phyloP scores from a whole-genome alignment of 2,888 invertebrate species.

The Sympetrum striolatum region DNA sequence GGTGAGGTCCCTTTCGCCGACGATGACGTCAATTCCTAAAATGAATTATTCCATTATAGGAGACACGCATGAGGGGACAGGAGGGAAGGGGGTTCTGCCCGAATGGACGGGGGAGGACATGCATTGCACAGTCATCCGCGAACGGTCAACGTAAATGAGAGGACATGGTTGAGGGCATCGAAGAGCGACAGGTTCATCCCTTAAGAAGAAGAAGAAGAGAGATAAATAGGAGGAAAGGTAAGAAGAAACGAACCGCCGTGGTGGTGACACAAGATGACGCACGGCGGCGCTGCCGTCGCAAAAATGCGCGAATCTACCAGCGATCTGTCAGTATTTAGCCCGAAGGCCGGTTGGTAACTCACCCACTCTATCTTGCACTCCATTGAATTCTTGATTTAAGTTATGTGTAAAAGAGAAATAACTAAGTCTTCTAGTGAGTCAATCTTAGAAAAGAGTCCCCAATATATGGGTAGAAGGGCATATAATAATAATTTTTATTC shows the following conservation, averaged over 20 bases:
- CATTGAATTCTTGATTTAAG: no score
- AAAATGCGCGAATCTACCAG: neutral
- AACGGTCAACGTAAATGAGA: neutral
- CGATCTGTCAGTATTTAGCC: no score
- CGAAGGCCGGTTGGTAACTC: no score
- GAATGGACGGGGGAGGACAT: neutral
- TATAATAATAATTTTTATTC: no score
- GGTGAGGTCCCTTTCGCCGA: neutral
- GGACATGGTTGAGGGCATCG: neutral
- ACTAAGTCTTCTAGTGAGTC: no score
- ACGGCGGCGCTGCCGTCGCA: neutral
- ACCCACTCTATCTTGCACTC: no score
- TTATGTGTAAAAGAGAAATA: no score
- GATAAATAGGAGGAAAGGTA: neutral
- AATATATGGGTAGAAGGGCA: no score
- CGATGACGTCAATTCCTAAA: constrained; percentile 26
- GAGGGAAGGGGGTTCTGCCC: neutral
- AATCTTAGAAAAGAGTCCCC: no score
- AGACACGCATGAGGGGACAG: neutral
- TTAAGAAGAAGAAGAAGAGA: neutral
- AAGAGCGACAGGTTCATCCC: neutral
- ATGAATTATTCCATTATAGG: constrained; percentile 26
- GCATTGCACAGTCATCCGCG: neutral
- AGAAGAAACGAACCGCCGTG: neutral
- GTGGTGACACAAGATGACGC: neutral